Percentiles rank a stretch among this genome's conserved stretches.
These are phyloP conservation scores for Neotragus moschatus DNA, from an alignment of 2,113 vertebrate genomes.

Conservation along the genomic window DNA sequence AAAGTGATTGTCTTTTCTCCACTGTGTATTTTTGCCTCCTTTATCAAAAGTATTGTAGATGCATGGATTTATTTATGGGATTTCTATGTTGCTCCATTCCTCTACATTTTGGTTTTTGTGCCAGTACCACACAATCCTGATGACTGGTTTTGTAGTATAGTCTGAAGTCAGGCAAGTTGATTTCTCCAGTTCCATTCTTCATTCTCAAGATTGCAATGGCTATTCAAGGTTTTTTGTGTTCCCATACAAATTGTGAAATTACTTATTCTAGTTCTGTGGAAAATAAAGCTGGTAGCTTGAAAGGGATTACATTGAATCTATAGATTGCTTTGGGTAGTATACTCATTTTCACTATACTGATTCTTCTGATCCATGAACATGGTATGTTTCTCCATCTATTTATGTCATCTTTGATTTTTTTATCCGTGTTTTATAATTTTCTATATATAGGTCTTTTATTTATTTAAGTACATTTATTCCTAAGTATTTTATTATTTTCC, in stretches of 20 bases:
- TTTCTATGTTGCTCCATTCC: not conserved
- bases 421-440: not conserved
- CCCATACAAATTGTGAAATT: not conserved
- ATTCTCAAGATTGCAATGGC: not conserved
- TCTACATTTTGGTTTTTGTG: not conserved
- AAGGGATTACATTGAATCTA: not conserved
- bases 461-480: not conserved
- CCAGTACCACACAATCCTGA: not conserved
- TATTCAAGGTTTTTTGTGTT: not conserved
- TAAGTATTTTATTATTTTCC: rapidly evolving
- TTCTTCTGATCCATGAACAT: not conserved
- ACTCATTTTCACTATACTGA: not conserved
- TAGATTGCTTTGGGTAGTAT: not conserved
- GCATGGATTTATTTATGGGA: not conserved
- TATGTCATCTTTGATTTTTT: not conserved
- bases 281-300: not conserved
- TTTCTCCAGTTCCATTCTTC: not conserved
- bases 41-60: not conserved
- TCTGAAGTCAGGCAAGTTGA: not conserved
- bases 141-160: not conserved
- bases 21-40: not conserved
- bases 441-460: not conserved
- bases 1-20: not conserved
- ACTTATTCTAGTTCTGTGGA: not conserved
- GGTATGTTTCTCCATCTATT: not conserved